A percentile compares a stretch with the other conserved stretches of the same genome.
Evolutionary conservation across 2,888 invertebrate species (phyloP).

Genomic region (Gryllus longicercus): DNA sequence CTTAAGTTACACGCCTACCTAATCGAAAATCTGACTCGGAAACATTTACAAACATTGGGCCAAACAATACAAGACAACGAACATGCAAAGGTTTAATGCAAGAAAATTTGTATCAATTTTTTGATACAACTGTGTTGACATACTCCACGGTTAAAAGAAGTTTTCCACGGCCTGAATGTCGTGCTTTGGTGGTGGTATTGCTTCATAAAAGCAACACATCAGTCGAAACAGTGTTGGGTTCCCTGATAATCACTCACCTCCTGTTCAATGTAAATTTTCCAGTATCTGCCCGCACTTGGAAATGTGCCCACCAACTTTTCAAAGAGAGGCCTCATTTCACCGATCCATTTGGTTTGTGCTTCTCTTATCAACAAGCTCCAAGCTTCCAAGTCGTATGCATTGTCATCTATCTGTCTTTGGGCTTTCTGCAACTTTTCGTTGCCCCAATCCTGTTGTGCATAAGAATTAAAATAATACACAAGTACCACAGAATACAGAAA

Average conservation of each 20-base stretch:
- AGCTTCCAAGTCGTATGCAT: slow-evolving; percentile 92
- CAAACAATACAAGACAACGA: too few species aligned
- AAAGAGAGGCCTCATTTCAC: slow-evolving; percentile 86
- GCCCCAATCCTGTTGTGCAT: slow-evolving; percentile 74
- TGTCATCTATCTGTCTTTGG: slow-evolving; percentile 80
- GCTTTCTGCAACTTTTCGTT: slow-evolving; percentile 79
- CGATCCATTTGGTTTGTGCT: slow-evolving; percentile 80
- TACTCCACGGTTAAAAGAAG: too few species aligned
- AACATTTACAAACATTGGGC: too few species aligned
- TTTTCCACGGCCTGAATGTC: too few species aligned
- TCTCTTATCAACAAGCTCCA: slow-evolving; percentile 96
- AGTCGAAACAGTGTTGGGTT: too few species aligned
- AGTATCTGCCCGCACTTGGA: slow-evolving; percentile 94
- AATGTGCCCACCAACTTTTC: slow-evolving; percentile 93
- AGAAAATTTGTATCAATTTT: too few species aligned
- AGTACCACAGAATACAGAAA: not conserved
- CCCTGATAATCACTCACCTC: slow-evolving; percentile 61
- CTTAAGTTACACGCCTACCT: too few species aligned
- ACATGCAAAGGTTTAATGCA: too few species aligned
- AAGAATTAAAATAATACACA: slow-evolving; percentile 11
- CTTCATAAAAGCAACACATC: too few species aligned
- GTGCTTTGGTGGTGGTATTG: too few species aligned
- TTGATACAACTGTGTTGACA: too few species aligned
- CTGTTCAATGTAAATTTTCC: slow-evolving; percentile 98
- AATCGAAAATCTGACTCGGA: too few species aligned